phyloP scores from a whole-genome alignment of 1,140 invertebrate genomes.

The Prorops nasuta region DNA sequence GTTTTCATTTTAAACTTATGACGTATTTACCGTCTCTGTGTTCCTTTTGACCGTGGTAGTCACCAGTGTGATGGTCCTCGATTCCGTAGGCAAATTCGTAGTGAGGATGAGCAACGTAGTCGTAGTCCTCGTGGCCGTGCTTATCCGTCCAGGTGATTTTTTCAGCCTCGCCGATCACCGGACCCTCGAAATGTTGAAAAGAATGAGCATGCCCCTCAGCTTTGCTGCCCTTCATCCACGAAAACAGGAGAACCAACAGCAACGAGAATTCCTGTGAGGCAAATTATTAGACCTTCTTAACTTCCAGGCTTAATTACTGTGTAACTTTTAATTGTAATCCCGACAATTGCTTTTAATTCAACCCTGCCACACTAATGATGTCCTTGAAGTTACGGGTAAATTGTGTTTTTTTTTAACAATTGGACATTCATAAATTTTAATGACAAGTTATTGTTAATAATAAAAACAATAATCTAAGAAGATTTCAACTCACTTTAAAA shows the following conservation, averaged over 20 bases:
- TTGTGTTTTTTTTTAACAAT: no score
- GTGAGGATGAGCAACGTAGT: slow-evolving; percentile 54
- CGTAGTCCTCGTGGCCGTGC: slow-evolving; percentile 41
- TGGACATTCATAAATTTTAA: no score
- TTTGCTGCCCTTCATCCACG: not conserved
- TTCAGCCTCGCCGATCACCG: slow-evolving; percentile 42
- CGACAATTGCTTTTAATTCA: no score
- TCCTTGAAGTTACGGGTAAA: no score
- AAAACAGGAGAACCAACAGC: slow-evolving; percentile 1
- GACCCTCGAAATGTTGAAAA: slow-evolving; percentile 52
- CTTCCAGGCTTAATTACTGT: no score
- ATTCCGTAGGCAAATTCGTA: slow-evolving; percentile 67
- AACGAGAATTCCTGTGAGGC: no score
- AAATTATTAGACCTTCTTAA: no score
- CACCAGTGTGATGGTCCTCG: slow-evolving; percentile 63
- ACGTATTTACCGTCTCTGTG: slow-evolving; percentile 60
- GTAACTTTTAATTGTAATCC: no score
- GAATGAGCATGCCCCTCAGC: slow-evolving; percentile 42
- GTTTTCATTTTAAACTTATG: no score
- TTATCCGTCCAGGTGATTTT: slow-evolving; percentile 46
- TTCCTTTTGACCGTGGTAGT: slow-evolving; percentile 64
- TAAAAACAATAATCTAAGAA: no score
- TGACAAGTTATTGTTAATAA: no score
- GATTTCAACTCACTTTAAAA: slow-evolving; percentile 22
- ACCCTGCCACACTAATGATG: no score